Evolutionary conservation across 2,113 vertebrate species (phyloP).

Genomic region (Mastomys natalensis): DNA sequence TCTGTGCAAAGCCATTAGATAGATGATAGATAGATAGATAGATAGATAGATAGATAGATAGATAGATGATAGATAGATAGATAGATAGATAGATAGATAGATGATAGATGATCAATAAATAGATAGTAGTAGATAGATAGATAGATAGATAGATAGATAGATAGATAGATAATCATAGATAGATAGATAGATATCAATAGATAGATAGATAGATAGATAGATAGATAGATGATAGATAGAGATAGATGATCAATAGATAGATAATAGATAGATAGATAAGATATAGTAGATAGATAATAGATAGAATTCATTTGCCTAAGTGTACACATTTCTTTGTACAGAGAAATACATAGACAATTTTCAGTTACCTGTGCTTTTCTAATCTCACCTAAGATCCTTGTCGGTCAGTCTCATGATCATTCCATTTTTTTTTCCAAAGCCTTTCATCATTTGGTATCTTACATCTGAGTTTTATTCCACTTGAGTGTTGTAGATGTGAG

Average conservation of each 20-base stretch:
- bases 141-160: neutral
- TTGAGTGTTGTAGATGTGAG: neutral
- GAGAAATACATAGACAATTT: neutral
- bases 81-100: too few relatives aligned
- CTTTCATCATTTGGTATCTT: neutral
- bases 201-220: too few relatives aligned
- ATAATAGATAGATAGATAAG: neutral
- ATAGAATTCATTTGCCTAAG: neutral
- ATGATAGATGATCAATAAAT: neutral
- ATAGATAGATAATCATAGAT: neutral
- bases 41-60: neutral
- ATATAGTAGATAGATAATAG: too few relatives aligned
- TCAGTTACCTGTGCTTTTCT: neutral
- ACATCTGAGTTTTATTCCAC: neutral
- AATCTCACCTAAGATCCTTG: neutral
- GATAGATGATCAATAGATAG: too few relatives aligned
- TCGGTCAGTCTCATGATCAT: neutral
- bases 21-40: neutral
- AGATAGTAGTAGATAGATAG: too few relatives aligned
- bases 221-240: neutral
- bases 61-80: too few relatives aligned
- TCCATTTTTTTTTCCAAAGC: neutral
- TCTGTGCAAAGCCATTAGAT: neutral
- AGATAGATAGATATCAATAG: too few relatives aligned
- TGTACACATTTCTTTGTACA: neutral